These are phyloP conservation scores for Dallia pectoralis DNA, from an alignment of 2,797 vertebrate species.

Conservation along the genomic window DNA sequence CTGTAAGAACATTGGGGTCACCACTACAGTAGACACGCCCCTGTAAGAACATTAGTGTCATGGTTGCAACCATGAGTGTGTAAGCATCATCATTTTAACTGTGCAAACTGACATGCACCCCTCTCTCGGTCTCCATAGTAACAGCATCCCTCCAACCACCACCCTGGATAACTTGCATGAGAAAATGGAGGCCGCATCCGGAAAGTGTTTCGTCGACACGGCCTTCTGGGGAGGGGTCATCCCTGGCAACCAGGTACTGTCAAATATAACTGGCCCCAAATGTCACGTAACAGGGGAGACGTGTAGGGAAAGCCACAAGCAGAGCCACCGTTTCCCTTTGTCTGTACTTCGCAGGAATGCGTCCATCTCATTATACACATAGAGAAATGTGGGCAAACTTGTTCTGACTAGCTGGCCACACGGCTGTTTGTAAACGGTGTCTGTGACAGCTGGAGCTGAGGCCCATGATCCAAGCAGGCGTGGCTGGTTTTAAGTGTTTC, in stretches of 20 bases:
- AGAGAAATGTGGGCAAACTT: neutral
- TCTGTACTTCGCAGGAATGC: too few relatives aligned
- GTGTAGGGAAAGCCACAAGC: too few relatives aligned
- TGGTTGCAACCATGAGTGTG: too few relatives aligned
- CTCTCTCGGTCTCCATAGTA: slow-evolving; percentile 57
- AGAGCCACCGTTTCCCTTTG: too few relatives aligned
- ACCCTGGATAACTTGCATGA: slow-evolving; percentile 70
- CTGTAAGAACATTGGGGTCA: too few relatives aligned
- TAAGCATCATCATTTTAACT: too few relatives aligned
- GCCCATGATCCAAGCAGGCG: neutral
- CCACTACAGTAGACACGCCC: too few relatives aligned
- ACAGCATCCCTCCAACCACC: slow-evolving; percentile 80
- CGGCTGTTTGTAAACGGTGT: neutral
- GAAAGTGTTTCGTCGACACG: slow-evolving; percentile 80
- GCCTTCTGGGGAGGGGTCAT: slow-evolving; percentile 85
- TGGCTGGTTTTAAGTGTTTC: slow-evolving; percentile 72
- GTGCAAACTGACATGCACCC: neutral
- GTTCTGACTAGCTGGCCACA: too few relatives aligned
- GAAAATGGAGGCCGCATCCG: slow-evolving; percentile 68
- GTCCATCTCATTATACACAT: too few relatives aligned
- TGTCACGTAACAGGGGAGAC: too few relatives aligned
- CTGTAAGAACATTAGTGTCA: too few relatives aligned
- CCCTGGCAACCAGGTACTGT: slow-evolving; percentile 78
- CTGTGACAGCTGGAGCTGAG: neutral
- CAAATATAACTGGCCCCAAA: neutral